Evolutionary conservation across 2,888 invertebrate species (phyloP), one percentile per base, ranked within the genome.

Genomic region (Anarsia innoxiella): DNA sequence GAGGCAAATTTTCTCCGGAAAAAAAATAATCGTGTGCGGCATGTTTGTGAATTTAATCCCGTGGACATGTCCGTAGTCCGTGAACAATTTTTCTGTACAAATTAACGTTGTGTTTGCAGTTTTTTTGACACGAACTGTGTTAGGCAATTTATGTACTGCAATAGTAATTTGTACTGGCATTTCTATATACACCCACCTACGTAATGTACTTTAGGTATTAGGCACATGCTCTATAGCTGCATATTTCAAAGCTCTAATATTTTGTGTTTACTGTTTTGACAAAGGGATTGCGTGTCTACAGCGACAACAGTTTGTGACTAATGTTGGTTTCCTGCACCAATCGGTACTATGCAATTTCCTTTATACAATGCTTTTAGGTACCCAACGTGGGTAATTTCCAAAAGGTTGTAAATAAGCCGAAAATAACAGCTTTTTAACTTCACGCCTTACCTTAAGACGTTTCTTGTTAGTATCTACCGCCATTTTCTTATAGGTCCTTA

Each of bases 41-140:
- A 60, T 66, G 68, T 72, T 74, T 71, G 66, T 70, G 76, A 77
- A 74, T 76, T 79, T 79, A 78, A 79, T 78, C 71, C 67, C 64
- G 58, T 59, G 59, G 59, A 56, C 74, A 59, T 77, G 76, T 74
- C 49, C 54, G 54, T 53, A 55, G 56, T 54, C 44, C 50, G 55
- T 60, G 56, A 55, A 56, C 50, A 49, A 48, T 50, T 59, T 45
- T 42, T 56, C 60, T 50, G 67, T 58, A 59, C 65, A 72, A 74
- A 75, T 74, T 72, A 70, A 67, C 58, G 58, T 56, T 48, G 53
- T 56, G 52, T 65, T 57, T 53, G 60, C 36, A 66, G 59, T 65
- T 71, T 67, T 66, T 68, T 44, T 45, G 44, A 44, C 42, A 30
- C 41, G 37, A 44, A 48, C 61, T 61, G 62, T 61, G 60, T 69